Evolutionary conservation across 2,113 vertebrate species (phyloP).

Genomic region (Malurus alboscapulatus): DNA sequence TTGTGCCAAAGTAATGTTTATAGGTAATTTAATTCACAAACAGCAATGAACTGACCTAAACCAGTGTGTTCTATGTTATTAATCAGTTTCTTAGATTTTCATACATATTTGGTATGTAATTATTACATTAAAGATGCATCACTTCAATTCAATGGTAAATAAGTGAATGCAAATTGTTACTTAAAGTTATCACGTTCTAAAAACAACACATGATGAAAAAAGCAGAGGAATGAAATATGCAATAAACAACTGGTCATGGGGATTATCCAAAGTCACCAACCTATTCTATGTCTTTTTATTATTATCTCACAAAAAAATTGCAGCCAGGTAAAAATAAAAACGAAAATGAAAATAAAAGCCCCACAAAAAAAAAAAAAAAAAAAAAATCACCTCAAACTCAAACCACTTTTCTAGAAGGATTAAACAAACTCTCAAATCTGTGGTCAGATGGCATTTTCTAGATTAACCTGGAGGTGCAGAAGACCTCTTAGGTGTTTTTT

Average conservation of each 20-base stretch:
- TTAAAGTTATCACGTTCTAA: not conserved
- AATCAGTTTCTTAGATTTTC: not conserved
- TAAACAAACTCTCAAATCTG: not conserved
- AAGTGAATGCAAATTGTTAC: not conserved
- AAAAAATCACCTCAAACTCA: not conserved
- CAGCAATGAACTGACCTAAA: not conserved
- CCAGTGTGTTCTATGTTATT: not conserved
- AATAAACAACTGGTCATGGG: not conserved
- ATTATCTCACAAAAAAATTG: not conserved
- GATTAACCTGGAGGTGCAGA: not conserved
- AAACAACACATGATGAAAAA: not conserved
- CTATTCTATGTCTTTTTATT: not conserved
- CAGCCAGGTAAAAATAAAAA: not conserved
- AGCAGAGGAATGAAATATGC: not conserved
- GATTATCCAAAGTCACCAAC: accelerated
- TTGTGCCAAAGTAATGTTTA: not conserved
- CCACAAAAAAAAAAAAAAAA: not conserved
- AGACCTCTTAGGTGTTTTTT: not conserved
- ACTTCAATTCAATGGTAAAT: not conserved
- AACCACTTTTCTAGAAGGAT: not conserved
- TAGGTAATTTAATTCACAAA: not conserved
- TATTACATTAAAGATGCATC: not conserved
- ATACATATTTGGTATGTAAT: not conserved
- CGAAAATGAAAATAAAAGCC: not conserved
- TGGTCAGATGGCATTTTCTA: not conserved